phyloP scores from a whole-genome alignment of 2,113 vertebrate genomes.

The Cettia cetti region DNA sequence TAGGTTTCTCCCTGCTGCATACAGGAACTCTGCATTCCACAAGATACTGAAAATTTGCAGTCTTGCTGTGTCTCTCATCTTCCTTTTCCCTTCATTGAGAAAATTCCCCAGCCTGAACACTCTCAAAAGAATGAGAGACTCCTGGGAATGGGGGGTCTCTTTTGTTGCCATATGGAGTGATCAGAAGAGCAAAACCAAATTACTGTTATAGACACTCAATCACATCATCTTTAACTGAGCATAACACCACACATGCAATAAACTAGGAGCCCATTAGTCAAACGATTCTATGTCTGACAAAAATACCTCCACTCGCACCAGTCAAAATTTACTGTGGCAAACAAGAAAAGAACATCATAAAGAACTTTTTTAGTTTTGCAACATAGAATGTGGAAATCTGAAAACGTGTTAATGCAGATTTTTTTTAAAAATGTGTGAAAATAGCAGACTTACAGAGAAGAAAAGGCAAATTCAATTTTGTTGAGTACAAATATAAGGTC shows the following conservation, averaged over 20 bases:
- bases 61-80: not conserved
- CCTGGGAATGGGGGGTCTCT: not conserved
- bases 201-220: not conserved
- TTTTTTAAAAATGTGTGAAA: not conserved
- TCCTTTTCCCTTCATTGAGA: not conserved
- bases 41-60: not conserved
- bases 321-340: not conserved
- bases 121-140: not conserved
- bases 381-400: not conserved
- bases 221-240: not conserved
- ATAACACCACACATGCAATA: not conserved
- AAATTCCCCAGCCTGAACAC: not conserved
- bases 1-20: not conserved
- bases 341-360: not conserved
- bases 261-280: not conserved
- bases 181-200: not conserved
- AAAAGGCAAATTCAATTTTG: accelerated
- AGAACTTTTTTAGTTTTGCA: not conserved
- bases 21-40: not conserved
- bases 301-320: not conserved
- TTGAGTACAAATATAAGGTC: not conserved
- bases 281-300: not conserved
- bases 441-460: not conserved
- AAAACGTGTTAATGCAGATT: not conserved
- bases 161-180: not conserved